phyloP scores from a whole-genome alignment of 2,888 invertebrate species.

The Metacarcinus magister region DNA sequence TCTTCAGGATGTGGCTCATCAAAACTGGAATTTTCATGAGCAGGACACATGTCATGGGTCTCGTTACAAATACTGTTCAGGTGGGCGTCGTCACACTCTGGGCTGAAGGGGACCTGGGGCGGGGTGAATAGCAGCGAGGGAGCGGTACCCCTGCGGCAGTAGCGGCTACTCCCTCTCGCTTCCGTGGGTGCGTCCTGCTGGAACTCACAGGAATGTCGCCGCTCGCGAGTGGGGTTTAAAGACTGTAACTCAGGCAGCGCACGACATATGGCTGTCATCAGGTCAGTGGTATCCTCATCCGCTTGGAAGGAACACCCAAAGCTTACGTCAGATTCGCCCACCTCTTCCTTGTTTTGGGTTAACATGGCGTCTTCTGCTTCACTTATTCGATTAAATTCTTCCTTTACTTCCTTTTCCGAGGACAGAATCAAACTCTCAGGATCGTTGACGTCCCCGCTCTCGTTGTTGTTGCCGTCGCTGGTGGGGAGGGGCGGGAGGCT shows the following conservation, averaged over 20 bases:
- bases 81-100: constrained; percentile 37
- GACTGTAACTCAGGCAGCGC: constrained; percentile 71
- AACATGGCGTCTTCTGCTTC: not conserved
- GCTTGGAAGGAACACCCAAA: not conserved
- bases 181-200: constrained; percentile 27
- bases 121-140: not conserved
- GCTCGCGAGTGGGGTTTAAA: constrained; percentile 61
- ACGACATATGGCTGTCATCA: constrained; percentile 75
- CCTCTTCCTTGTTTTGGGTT: not conserved
- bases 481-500: not conserved
- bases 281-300: constrained; percentile 71
- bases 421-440: constrained; percentile 8
- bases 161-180: not conserved
- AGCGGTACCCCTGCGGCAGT: constrained; percentile 5
- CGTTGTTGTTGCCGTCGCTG: constrained; percentile 69
- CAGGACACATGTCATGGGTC: not conserved
- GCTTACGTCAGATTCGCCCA: not conserved
- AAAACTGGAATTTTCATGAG: constrained; percentile 33
- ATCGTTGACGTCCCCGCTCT: not conserved
- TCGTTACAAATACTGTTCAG: not conserved
- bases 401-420: not conserved
- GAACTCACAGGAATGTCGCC: constrained; percentile 56
- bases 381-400: not conserved
- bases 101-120: not conserved
- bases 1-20: not conserved